Base-by-base conservation (phyloP, 2,113 vertebrate genomes). In the Grus americana region DNA sequence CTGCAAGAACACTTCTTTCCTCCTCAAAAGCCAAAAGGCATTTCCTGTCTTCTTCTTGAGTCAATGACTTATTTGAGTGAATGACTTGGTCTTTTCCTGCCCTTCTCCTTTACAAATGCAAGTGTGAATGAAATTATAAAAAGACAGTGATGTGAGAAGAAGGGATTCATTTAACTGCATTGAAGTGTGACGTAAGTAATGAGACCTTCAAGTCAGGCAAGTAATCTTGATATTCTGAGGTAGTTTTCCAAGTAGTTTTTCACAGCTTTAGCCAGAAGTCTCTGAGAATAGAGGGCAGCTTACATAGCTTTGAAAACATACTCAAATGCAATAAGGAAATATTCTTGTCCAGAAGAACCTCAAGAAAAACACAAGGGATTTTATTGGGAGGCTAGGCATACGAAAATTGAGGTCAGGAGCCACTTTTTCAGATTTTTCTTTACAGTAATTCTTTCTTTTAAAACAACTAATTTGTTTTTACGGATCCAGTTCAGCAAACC, bases 381-480 rank as follows among this genome's bases (percentile, higher is more conserved):
- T 96, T 90, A 71, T 29, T 59, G 38, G 81, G 86, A 88, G 47
- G 72, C 82, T 93, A 63, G 86, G 68, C n/a, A 26, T 91, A 74
- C 88, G 86, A 96, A 93, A 95, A 91, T 16, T 86, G 88, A 80
- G 79, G 85, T 93, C 88, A 92, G 79, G 29, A 86, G n/a, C 52
- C 47, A 40, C 65, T 88, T 92, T 74, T 80, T 63, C 54, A 67
- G 23, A 32, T 74, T 83, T 93, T 95, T 79, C 63, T 80, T 88
- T 78, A 20, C 55, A 36, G 32, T 92, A 78, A 67, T 88, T 93
- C 47, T 82, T 92, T 94, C 26, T 74, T 93, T 88, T 83, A 79
- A 90, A 93, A 62, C 32, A 90, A 44, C 79, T 90, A 30, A 67
- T 46, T 94, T 92, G 58, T 76, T 95, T 97, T 97, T 95, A 86